Conservation (phyloP, 2,113 vertebrate species). For the Microcebus murinus region DNA sequence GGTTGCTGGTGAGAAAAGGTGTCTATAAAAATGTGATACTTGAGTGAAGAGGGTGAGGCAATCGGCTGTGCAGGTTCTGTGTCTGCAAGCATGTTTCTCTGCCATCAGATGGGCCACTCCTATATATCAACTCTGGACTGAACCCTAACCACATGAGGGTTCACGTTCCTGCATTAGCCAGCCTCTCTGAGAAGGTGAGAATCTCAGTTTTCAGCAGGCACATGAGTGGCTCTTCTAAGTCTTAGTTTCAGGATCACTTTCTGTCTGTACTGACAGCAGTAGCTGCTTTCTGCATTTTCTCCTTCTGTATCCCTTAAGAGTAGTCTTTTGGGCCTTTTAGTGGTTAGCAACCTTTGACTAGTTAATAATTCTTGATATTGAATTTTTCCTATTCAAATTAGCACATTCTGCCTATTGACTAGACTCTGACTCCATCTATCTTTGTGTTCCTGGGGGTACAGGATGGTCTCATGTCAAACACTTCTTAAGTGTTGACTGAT, state of each 20-base stretch:
- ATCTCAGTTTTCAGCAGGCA: not conserved
- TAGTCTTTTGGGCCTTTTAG: not conserved
- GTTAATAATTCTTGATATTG: not conserved
- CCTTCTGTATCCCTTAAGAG: not conserved
- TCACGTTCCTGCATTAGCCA: not conserved
- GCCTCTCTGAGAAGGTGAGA: not conserved
- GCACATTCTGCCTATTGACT: not conserved
- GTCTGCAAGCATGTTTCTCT: not conserved
- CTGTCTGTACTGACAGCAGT: not conserved
- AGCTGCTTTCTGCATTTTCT: not conserved
- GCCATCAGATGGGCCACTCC: not conserved
- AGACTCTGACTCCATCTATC: not conserved
- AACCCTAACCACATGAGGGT: not conserved
- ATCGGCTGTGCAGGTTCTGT: not conserved
- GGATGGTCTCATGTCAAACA: not conserved
- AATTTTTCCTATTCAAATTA: not conserved
- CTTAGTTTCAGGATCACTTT: not conserved
- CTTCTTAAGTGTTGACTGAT: not conserved
- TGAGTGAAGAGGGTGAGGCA: not conserved
- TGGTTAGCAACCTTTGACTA: not conserved
- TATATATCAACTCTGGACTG: not conserved
- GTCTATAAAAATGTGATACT: not conserved
- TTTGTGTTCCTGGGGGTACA: not conserved
- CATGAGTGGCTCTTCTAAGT: not conserved
- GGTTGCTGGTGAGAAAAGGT: not conserved